Percentiles rank a stretch among this genome's conserved stretches.
These are phyloP conservation scores for Percopsis omiscomaycus DNA, from an alignment of 2,797 vertebrate genomes.

Conservation along the genomic window DNA sequence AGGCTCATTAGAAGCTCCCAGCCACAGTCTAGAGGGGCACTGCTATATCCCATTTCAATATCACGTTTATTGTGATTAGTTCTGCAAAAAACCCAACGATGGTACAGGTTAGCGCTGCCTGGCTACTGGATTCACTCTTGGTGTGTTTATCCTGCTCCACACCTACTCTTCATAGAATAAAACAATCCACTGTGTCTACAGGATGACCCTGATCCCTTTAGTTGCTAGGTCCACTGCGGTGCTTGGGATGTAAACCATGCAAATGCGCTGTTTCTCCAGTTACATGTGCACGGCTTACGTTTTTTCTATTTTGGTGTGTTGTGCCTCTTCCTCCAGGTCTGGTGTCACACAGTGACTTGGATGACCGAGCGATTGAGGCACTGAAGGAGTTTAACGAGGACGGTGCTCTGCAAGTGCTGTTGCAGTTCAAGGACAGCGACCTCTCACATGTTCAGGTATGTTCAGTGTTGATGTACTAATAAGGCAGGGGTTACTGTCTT, in stretches of 20 bases:
- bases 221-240: neutral
- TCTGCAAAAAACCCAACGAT: constrained; percentile 55
- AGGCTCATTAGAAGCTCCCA: constrained; percentile 67
- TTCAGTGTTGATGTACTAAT: neutral
- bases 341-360: constrained; percentile 99
- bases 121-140: constrained; percentile 18
- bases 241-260: constrained; percentile 1
- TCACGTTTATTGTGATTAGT: constrained; percentile 78
- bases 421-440: constrained; percentile 99
- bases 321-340: constrained; percentile 79
- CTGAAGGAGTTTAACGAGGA: constrained; percentile 99
- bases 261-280: neutral
- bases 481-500: too few relatives aligned
- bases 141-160: constrained; percentile 4
- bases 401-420: constrained; percentile 96
- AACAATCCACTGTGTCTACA: constrained; percentile 4
- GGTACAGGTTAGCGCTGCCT: constrained; percentile 44
- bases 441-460: constrained; percentile 99
- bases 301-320: constrained; percentile 26
- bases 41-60: constrained; percentile 69
- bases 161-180: constrained; percentile 11
- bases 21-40: constrained; percentile 54
- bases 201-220: constrained; percentile 6
- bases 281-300: constrained; percentile 16
- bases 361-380: constrained; percentile 98